Conservation (phyloP, 2,888 invertebrate species). For the Isotomurus palustris region DNA sequence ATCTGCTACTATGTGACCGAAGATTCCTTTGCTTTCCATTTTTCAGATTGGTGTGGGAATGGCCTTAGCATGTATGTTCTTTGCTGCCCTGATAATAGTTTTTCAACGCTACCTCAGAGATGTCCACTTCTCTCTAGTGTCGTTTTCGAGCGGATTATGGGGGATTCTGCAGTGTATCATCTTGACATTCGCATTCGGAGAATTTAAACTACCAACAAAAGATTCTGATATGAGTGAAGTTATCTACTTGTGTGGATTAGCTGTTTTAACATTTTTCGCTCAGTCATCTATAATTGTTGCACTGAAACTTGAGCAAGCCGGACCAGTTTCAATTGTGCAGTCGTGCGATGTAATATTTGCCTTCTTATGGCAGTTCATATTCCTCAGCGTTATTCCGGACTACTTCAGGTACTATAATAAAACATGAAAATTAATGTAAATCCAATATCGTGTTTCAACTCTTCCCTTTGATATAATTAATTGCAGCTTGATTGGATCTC, state of each 20-base stretch:
- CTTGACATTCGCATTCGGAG: constrained; percentile 10
- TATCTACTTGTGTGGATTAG: constrained; percentile 5
- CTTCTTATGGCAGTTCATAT: constrained; percentile 18
- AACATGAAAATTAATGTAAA: too few relatives aligned
- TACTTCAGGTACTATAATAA: constrained; percentile 14
- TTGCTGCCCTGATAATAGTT: constrained; percentile 10
- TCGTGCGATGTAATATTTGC: constrained; percentile 20
- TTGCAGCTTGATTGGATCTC: constrained; percentile 14
- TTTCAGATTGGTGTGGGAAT: constrained; percentile 13
- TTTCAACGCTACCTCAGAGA: constrained; percentile 18
- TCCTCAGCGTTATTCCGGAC: constrained; percentile 11
- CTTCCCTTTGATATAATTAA: not conserved
- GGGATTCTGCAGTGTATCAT: constrained; percentile 14
- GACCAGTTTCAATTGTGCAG: constrained; percentile 14
- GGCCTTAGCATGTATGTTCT: constrained; percentile 17
- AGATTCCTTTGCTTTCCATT: too few relatives aligned
- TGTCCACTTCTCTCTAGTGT: constrained; percentile 17
- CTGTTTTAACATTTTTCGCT: constrained; percentile 10
- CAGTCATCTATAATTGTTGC: constrained; percentile 15
- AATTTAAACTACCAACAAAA: constrained; percentile 10
- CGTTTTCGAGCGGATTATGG: constrained; percentile 19
- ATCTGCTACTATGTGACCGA: not conserved
- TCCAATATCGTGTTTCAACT: too few relatives aligned
- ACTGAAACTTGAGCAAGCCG: constrained; percentile 15
- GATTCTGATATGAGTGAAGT: not conserved